Evolutionary conservation across 35 echinoderm and acorn worm species (phyloP), one percentile per base, ranked within the genome.

Genomic region (Holothuria glaberrima): DNA sequence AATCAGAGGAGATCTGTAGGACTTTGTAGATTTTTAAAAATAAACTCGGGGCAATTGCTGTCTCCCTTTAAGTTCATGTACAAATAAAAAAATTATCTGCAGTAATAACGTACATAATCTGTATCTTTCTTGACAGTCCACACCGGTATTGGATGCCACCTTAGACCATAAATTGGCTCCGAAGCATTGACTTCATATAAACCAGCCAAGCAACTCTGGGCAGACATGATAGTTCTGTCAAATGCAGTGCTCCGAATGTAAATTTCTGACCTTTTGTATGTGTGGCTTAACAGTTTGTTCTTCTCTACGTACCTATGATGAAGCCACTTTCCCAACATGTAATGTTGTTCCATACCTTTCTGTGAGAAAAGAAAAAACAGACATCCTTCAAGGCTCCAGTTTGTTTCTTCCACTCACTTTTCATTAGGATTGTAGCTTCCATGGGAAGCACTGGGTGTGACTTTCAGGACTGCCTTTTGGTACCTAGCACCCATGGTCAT

Each of bases 191-290:
- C 35, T 34, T 87, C 44, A 30, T 88, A 98, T 3, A 98, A 58
- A 33, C 92, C 96, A 1, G 93, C 80, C 16, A 98, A 68, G 59
- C 94, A 90, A 32, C 86, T 91, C 83, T 92, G 86, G 7, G 96
- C 96, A 2, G 96, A 98, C 96, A 98, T 98, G 59, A 98, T 58
- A 44, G 93, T 94, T 10, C 96, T 89, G 77, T 98, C 93, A 63
- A 52, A 89, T 14, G 84, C 96, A 0, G 90, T 94, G 73, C 96
- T 98, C 17, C 88, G 68, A 13, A 98, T 52, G 6, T 64, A 33
- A 21, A 98, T 90, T 57, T 98, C 96, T 30, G 79, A 75, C 34
- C 86, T 36, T 2, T 74, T 50, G 82, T 94, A 98, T 9, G 87
- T 90, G 19, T 54, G 12, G 44, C 91, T 90, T 58, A 91, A 68